phyloP scores from a whole-genome alignment of 2,113 vertebrate genomes.

The Astatotilapia flaviijosephi region DNA sequence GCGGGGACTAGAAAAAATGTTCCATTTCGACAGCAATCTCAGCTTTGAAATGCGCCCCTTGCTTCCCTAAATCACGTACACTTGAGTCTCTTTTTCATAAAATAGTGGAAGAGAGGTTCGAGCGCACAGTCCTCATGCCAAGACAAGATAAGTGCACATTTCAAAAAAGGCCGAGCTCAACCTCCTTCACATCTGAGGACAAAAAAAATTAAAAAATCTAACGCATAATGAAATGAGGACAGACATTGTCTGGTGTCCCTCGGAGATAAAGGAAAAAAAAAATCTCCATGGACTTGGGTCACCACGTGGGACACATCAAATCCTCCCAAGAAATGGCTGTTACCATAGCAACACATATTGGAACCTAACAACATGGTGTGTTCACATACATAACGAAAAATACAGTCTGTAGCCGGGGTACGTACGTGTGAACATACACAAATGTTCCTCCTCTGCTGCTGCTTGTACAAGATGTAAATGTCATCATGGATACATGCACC shows the following conservation, averaged over 20 bases:
- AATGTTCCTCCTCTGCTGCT: neutral
- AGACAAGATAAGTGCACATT: neutral
- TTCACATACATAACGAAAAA: neutral
- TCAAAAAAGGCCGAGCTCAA: neutral
- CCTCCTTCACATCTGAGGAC: neutral
- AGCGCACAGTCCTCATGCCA: neutral
- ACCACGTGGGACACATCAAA: constrained; percentile 13
- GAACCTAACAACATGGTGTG: neutral
- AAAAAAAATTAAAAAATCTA: neutral
- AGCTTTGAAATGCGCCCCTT: neutral
- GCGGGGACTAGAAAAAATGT: neutral
- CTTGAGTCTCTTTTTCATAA: neutral
- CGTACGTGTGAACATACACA: neutral
- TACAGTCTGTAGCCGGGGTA: neutral
- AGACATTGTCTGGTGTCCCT: neutral
- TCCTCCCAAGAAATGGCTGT: constrained; percentile 23
- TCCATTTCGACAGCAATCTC: neutral
- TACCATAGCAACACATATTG: constrained; percentile 54
- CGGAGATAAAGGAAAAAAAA: neutral
- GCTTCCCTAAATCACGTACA: neutral
- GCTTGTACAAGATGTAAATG: constrained; percentile 2
- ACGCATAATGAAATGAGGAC: neutral
- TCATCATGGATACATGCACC: constrained; percentile 13
- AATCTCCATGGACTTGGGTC: constrained; percentile 12
- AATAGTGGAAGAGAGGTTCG: neutral